Evolutionary conservation across 1,140 invertebrate genomes (phyloP).

Genomic region (Solenopsis invicta): DNA sequence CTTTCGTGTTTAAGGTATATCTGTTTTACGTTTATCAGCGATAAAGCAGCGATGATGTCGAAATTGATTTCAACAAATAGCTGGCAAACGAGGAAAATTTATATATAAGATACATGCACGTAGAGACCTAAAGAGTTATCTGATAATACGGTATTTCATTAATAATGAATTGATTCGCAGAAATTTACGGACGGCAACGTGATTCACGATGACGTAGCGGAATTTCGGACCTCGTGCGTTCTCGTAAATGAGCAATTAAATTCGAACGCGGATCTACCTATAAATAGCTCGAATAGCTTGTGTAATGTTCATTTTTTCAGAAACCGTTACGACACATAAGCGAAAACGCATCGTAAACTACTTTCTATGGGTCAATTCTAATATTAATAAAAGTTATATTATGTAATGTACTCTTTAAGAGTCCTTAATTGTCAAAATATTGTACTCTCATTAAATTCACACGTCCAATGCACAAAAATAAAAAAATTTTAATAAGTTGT

Average conservation of each 20-base stretch:
- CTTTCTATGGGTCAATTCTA: not conserved
- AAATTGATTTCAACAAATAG: not conserved
- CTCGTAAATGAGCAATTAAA: constrained; percentile 11
- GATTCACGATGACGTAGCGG: constrained; percentile 5
- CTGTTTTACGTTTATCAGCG: not conserved
- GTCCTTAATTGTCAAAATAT: not conserved
- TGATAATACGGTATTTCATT: not conserved
- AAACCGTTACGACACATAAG: not conserved
- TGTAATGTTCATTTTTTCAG: constrained; percentile 11
- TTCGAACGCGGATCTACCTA: not conserved
- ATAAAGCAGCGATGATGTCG: not conserved
- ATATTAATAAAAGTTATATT: constrained; percentile 12
- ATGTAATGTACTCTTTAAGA: constrained; percentile 4
- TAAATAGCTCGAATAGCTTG: not conserved
- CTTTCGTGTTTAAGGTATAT: constrained; percentile 23
- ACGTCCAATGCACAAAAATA: not conserved
- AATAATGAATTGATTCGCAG: not conserved
- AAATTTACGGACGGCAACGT: not conserved
- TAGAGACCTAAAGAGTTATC: not conserved
- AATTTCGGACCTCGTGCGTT: constrained; percentile 3
- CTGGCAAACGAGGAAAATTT: not conserved
- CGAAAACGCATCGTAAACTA: not conserved
- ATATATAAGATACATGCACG: not conserved
- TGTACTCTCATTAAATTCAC: not conserved
- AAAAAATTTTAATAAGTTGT: not conserved